Conservation (phyloP, 2,888 invertebrate species). For the Pollenia amentaria region DNA sequence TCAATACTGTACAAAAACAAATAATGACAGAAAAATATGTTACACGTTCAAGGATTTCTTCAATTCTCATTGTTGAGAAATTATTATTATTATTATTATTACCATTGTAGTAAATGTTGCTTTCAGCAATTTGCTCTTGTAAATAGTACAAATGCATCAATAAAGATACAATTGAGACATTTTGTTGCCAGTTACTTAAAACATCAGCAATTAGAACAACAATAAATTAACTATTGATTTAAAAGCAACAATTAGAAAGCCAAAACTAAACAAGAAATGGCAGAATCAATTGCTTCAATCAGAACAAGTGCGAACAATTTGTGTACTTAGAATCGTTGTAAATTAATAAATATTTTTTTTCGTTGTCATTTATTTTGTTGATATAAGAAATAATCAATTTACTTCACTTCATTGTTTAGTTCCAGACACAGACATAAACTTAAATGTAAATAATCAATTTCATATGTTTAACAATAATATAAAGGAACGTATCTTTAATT, state of each 20-base stretch:
- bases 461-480: no score
- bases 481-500: no score
- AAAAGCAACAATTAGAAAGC: slow-evolving; percentile 35
- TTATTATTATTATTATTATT: slow-evolving; percentile 23
- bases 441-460: no score
- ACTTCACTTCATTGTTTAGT: not conserved
- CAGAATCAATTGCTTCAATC: slow-evolving; percentile 12
- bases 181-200: slow-evolving; percentile 50
- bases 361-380: not conserved
- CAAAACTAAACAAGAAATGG: not conserved
- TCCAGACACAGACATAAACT: no score
- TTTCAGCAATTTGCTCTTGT: slow-evolving; percentile 24
- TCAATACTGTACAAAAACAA: slow-evolving; percentile 66
- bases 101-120: slow-evolving; percentile 25
- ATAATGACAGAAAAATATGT: slow-evolving; percentile 68
- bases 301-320: slow-evolving; percentile 3
- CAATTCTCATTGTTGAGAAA: slow-evolving; percentile 48
- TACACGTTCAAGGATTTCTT: slow-evolving; percentile 67
- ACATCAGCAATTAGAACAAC: not conserved
- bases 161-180: slow-evolving; percentile 50
- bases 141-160: slow-evolving; percentile 49
- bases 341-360: not conserved
- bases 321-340: not conserved
- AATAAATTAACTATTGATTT: slow-evolving; percentile 18
- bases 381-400: not conserved